Conservation (phyloP, 2,888 invertebrate genomes). For the Stenodera caucasica region DNA sequence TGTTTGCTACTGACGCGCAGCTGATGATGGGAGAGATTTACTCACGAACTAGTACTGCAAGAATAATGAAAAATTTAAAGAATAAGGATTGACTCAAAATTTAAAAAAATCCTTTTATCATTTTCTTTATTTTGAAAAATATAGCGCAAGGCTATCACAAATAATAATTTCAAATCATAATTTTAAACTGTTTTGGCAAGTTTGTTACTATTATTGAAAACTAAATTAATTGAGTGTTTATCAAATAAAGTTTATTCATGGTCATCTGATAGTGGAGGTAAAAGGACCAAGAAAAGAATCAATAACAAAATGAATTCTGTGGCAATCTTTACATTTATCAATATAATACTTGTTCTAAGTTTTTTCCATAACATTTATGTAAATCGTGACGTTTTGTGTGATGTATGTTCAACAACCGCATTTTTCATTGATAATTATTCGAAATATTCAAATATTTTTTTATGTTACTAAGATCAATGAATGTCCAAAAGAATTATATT, state of each 20-base stretch:
- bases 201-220: not conserved
- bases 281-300: not conserved
- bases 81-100: no score
- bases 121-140: no score
- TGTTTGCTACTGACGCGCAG: no score
- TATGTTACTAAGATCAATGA: not conserved
- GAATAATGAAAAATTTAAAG: no score
- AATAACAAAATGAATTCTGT: not conserved
- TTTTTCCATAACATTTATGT: not conserved
- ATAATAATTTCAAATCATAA: no score
- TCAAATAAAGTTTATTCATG: not conserved
- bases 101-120: no score
- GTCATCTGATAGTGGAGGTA: no score
- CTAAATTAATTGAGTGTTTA: not conserved
- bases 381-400: not conserved
- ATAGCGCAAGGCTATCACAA: not conserved
- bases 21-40: no score
- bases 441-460: not conserved
- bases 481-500: not conserved
- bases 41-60: no score
- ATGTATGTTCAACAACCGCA: not conserved
- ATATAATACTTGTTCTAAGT: not conserved
- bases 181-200: not conserved
- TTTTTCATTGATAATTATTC: not conserved
- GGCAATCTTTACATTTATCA: not conserved